Conservation (phyloP, 2,113 vertebrate genomes). For the Aphyosemion australe region DNA sequence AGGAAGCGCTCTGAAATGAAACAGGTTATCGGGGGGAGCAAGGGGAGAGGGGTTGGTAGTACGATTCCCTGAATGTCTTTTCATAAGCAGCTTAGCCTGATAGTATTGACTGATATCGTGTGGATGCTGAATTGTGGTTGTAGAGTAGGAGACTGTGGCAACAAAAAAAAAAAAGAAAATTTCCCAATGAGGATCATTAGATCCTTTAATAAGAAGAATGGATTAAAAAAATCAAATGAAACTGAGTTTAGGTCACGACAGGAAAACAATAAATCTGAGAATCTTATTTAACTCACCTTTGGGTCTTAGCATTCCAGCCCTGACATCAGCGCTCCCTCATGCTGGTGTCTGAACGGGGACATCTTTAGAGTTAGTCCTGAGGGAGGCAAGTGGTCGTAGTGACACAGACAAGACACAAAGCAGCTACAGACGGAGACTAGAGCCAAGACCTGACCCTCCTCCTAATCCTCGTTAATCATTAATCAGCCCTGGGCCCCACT, state of each 20-base stretch:
- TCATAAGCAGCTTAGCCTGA: slow-evolving; percentile 71
- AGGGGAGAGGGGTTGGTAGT: slow-evolving; percentile 29
- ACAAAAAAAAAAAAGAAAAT: slow-evolving; percentile 7
- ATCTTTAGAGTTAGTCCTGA: slow-evolving; percentile 21
- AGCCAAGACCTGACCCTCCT: slow-evolving; percentile 61
- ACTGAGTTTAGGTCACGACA: not conserved
- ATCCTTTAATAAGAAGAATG: too few species aligned
- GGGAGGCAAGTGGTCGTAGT: slow-evolving; percentile 11
- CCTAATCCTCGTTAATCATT: slow-evolving; percentile 82
- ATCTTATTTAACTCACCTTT: slow-evolving; percentile 23
- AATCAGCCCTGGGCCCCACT: slow-evolving; percentile 71
- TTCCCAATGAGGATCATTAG: too few species aligned
- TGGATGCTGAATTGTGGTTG: slow-evolving; percentile 53
- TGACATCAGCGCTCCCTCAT: not conserved
- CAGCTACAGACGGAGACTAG: slow-evolving; percentile 42
- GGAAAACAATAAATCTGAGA: not conserved
- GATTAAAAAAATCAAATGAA: too few species aligned
- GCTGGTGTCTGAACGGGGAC: slow-evolving; percentile 5
- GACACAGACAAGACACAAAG: slow-evolving; percentile 30
- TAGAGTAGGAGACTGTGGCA: slow-evolving; percentile 5
- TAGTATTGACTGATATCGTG: slow-evolving; percentile 30
- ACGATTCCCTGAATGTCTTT: slow-evolving; percentile 39
- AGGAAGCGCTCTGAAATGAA: slow-evolving; percentile 44
- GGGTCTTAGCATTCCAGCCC: slow-evolving; percentile 7
- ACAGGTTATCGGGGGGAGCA: slow-evolving; percentile 18